Evolutionary conservation across 1,140 invertebrate genomes (phyloP), one percentile per base, ranked within the genome.

Genomic region (Gerris buenoi): DNA sequence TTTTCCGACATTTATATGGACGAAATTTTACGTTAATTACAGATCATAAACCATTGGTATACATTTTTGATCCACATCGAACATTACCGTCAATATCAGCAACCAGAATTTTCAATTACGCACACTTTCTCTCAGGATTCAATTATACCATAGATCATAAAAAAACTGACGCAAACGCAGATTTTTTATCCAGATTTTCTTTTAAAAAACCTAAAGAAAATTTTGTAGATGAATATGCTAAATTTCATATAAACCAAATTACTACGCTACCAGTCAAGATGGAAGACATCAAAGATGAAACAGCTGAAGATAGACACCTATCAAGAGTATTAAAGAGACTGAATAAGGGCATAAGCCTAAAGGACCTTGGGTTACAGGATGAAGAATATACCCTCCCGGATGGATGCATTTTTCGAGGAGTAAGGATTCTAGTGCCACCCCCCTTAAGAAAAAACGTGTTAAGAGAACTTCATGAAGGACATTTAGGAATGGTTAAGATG

Each of bases 401-500:
- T 18, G 27, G 33, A 18, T 25, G 27, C 25, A 66, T 66, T 27
- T 66, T 66, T 25, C 46, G 56, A n/a, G 65, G 65, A 23, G 59
- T 61, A 10, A 61, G 59, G 22, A 61, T 61, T 25, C 22, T n/a
- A 13, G 59, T 61, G 22, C 59, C 59, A 61, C 22, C n/a, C 3
- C 3, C 13, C n/a, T 25, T 61, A 61, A n/a, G 25, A 22, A 61
- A 61, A 26, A 10, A 25, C 15, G 46, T 66, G 10, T 46, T 68
- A 18, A 3, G 61, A 33, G 68, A 67, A 46, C 23, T 76, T 14
- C 81, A 82, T 28, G 72, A 77, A 71, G 77, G 75, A 2, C 82
- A 84, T 70, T 75, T 76, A 2, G 81, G 82, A 2, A 78, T 82
- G 10, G 76, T 76, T 0, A 74, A 73, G 0, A 85, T 84, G 81